Percentiles rank a stretch among this genome's conserved stretches.
phyloP scores from a whole-genome alignment of 2,797 vertebrate species.

The Danio choprae region DNA sequence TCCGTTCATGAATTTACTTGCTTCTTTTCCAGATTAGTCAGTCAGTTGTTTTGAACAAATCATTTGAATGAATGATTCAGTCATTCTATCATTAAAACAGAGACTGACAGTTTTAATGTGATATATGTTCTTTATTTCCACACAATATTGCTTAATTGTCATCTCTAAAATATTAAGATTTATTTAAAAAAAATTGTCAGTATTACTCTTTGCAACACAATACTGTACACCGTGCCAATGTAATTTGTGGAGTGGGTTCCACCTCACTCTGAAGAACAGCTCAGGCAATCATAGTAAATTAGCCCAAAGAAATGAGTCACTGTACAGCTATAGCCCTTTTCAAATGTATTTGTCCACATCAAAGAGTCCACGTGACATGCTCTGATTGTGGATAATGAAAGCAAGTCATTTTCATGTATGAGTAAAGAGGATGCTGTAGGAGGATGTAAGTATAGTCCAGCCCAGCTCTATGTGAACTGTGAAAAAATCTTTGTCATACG shows the following conservation, averaged over 20 bases:
- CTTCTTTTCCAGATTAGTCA: too few relatives aligned
- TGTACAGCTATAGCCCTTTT: neutral
- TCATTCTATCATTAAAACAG: too few relatives aligned
- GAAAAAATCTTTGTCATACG: neutral
- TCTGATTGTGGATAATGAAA: constrained; percentile 14
- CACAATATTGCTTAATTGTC: too few relatives aligned
- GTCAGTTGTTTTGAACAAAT: too few relatives aligned
- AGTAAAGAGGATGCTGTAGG: neutral
- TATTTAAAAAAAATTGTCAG: too few relatives aligned
- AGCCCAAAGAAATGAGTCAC: neutral
- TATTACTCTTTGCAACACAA: too few relatives aligned
- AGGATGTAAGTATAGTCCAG: neutral
- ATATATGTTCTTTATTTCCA: too few relatives aligned
- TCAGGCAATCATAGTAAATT: neutral
- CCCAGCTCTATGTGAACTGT: neutral
- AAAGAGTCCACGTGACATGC: constrained; percentile 1
- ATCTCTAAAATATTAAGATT: too few relatives aligned
- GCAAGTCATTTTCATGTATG: neutral
- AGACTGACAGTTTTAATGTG: too few relatives aligned
- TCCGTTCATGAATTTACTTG: too few relatives aligned
- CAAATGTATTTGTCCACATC: neutral
- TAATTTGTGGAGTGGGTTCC: neutral
- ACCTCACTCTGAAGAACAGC: neutral
- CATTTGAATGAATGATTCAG: too few relatives aligned
- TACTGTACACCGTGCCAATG: too few relatives aligned